These are phyloP conservation scores for Spheniscus humboldti DNA, from an alignment of 2,797 vertebrate species.

Conservation along the genomic window DNA sequence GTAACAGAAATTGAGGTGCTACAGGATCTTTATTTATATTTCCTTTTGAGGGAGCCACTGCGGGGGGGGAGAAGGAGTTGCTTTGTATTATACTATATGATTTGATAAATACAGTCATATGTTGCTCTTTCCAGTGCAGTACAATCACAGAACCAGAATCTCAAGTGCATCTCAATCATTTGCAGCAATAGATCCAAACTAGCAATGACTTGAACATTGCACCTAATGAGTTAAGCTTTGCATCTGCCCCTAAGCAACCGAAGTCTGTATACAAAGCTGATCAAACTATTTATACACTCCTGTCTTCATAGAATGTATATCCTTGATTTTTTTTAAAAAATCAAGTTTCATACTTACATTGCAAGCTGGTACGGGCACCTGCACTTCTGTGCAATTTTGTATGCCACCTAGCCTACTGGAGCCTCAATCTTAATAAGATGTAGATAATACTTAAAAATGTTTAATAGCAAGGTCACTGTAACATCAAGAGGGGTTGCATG, in stretches of 20 bases:
- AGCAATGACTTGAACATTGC: neutral
- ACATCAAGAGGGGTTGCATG: neutral
- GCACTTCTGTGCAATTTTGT: neutral
- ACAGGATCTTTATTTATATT: neutral
- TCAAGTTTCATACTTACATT: neutral
- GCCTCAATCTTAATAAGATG: neutral
- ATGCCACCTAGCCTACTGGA: neutral
- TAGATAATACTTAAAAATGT: neutral
- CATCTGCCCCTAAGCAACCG: neutral
- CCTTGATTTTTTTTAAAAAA: neutral
- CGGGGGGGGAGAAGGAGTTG: neutral
- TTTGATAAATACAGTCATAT: neutral
- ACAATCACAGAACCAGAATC: neutral
- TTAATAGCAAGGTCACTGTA: neutral
- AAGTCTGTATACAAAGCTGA: neutral
- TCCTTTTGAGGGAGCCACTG: neutral
- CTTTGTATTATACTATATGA: neutral
- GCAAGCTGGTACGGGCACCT: neutral
- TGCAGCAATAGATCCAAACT: neutral
- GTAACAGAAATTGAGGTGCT: neutral
- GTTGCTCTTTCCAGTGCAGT: neutral
- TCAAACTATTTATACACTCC: neutral
- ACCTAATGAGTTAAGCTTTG: neutral
- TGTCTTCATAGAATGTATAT: neutral
- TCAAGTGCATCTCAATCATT: neutral